Base-by-base conservation (phyloP, 1,140 invertebrate genomes). In the Drosophila tristis region DNA sequence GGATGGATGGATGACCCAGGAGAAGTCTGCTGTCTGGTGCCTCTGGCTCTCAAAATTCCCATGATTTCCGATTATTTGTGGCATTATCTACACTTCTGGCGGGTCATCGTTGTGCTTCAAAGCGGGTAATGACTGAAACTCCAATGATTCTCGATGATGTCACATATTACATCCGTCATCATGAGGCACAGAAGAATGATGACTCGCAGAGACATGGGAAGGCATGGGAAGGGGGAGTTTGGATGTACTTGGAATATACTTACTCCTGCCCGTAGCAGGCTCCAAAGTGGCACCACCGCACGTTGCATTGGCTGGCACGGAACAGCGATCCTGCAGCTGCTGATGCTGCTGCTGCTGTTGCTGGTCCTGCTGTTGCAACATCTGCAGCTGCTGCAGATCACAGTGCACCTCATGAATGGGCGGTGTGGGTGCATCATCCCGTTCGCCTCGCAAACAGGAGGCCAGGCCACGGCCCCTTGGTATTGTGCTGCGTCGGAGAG, bases 391-490 rank as follows among this genome's bases (percentile, higher is more conserved):
- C 53, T 86, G 78, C 44, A 90, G 47, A 26, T 91, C 90, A 51
- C 85, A 80, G 67, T 87, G 78, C 16, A 86, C 82, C 51, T 91
- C 89, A 9, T 86, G 72, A 4, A 85, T 74, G 51, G 86, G 82
- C 44, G 81, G 81, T 5, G 84, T 87, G 26, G 84, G 84, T 1
- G 84, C 84, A 61, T 92, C 91, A 55, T 92, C 91, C 47, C 91
- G 86, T 63, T 92, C 91, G 16, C 91, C 91, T 8, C 91, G 77
- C 59, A 92, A 60, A 77, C 91, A 92, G 26, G 91, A 92, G 54
- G 91, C 80, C 42, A 92, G 61, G 13, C 91, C 91, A 29, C 91
- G 70, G 50, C 91, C 86, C 23, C 91, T 74, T 11, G 91, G 91
- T 62, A 90, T 90, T 2, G 90, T 91, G 74, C 80, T 91, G 44